phyloP scores from a whole-genome alignment of 2,888 invertebrate species.

The Pasiphila rectangulata region DNA sequence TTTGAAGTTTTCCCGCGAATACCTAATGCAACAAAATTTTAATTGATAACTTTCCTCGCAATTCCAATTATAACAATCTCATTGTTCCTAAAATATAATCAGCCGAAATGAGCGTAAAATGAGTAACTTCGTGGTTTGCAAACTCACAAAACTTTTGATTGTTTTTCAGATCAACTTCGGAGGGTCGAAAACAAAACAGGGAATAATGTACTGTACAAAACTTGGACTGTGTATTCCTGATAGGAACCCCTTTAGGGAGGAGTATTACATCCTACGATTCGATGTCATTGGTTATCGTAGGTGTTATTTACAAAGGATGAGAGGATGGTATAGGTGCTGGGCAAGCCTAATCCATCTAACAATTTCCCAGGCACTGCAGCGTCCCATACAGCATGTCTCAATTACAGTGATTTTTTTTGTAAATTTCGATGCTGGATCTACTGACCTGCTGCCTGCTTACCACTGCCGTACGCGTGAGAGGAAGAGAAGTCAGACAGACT shows the following conservation, averaged over 20 bases:
- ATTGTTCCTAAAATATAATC: slow-evolving; percentile 15
- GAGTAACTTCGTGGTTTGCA: slow-evolving; percentile 25
- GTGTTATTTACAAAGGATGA: neutral
- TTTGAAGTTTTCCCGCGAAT: too few relatives aligned
- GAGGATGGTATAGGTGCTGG: too few relatives aligned
- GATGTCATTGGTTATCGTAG: neutral
- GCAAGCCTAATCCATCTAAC: too few relatives aligned
- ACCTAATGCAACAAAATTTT: neutral
- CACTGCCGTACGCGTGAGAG: too few relatives aligned
- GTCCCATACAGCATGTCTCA: too few relatives aligned
- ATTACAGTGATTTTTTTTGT: too few relatives aligned
- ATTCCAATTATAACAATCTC: slow-evolving; percentile 3
- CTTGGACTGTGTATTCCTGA: slow-evolving; percentile 64
- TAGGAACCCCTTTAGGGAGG: slow-evolving; percentile 59
- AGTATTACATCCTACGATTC: neutral
- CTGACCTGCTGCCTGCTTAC: too few relatives aligned
- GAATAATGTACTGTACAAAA: slow-evolving; percentile 57
- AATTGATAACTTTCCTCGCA: neutral
- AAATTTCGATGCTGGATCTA: too few relatives aligned
- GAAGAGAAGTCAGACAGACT: too few relatives aligned
- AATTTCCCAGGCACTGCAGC: too few relatives aligned
- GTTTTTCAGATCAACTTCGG: slow-evolving; percentile 31
- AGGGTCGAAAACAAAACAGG: slow-evolving; percentile 33
- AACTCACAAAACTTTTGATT: slow-evolving; percentile 32
- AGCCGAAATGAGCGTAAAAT: slow-evolving; percentile 30